phyloP scores from a whole-genome alignment of 64 coral and sea anemone genomes.

The Montipora foliosa region DNA sequence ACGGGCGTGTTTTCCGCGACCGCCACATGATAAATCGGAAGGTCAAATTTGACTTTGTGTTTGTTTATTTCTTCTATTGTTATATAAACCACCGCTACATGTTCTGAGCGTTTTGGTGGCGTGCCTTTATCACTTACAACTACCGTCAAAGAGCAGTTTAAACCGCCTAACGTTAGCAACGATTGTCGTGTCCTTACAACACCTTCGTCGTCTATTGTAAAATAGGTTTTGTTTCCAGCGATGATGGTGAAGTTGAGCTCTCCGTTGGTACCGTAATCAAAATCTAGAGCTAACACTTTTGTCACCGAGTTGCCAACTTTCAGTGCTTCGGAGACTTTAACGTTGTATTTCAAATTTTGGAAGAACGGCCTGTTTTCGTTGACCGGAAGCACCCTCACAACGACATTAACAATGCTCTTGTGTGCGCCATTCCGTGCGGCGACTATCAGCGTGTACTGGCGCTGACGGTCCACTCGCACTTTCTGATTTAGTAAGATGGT shows the following conservation, averaged over 20 bases:
- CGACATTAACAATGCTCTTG: slow-evolving; percentile 44
- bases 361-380: slow-evolving; percentile 89
- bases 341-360: slow-evolving; percentile 70
- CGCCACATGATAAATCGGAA: slow-evolving; percentile 72
- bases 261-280: slow-evolving; percentile 65
- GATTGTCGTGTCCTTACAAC: slow-evolving; percentile 55
- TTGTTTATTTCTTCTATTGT: slow-evolving; percentile 53
- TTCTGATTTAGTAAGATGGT: slow-evolving; percentile 75
- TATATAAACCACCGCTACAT: slow-evolving; percentile 68
- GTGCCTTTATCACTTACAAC: slow-evolving; percentile 71
- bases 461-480: slow-evolving; percentile 49
- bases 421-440: slow-evolving; percentile 72
- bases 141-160: slow-evolving; percentile 73
- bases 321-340: slow-evolving; percentile 82
- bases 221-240: slow-evolving; percentile 57
- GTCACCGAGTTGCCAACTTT: slow-evolving; percentile 81
- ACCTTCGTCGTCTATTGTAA: slow-evolving; percentile 77
- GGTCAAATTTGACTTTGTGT: slow-evolving; percentile 92
- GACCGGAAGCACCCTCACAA: slow-evolving; percentile 58
- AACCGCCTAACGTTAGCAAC: slow-evolving; percentile 37
- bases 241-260: slow-evolving; percentile 77
- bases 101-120: slow-evolving; percentile 49
- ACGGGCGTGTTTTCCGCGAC: slow-evolving; percentile 80
- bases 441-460: slow-evolving; percentile 67
- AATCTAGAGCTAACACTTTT: slow-evolving; percentile 70